Conservation (phyloP, 2,113 vertebrate genomes). For the Bubo bubo region DNA sequence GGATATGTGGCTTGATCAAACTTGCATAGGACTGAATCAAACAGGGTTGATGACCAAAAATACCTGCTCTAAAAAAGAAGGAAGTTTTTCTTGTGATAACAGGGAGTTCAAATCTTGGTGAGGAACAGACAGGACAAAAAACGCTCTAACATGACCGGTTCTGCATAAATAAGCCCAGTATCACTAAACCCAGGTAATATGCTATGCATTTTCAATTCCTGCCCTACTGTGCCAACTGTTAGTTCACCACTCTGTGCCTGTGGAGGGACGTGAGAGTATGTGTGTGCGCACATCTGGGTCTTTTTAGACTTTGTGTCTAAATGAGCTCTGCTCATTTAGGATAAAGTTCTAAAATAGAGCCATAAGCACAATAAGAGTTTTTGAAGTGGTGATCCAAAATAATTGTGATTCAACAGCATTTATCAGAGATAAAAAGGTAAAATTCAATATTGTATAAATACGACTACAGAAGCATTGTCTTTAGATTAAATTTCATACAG, state of each 20-base stretch:
- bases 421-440: neutral
- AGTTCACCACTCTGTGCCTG: neutral
- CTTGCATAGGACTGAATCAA: slow-evolving; percentile 31
- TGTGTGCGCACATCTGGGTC: rapidly evolving
- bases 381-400: neutral
- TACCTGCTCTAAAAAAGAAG: neutral
- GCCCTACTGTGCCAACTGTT: neutral
- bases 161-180: neutral
- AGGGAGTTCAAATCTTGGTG: neutral
- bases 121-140: neutral
- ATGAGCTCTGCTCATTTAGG: neutral
- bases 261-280: neutral
- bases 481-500: slow-evolving; percentile 12
- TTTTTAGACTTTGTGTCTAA: neutral
- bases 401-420: neutral
- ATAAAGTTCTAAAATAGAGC: neutral
- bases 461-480: neutral
- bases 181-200: neutral
- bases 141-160: neutral
- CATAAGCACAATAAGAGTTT: neutral
- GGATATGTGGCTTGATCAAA: slow-evolving; percentile 53
- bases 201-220: neutral
- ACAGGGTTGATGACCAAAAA: slow-evolving; percentile 33
- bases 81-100: slow-evolving; percentile 10
- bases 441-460: neutral